Percentiles rank a stretch among this genome's conserved stretches.
These are phyloP conservation scores for Odontomachus brunneus DNA, from an alignment of 1,140 invertebrate genomes.

Conservation along the genomic window DNA sequence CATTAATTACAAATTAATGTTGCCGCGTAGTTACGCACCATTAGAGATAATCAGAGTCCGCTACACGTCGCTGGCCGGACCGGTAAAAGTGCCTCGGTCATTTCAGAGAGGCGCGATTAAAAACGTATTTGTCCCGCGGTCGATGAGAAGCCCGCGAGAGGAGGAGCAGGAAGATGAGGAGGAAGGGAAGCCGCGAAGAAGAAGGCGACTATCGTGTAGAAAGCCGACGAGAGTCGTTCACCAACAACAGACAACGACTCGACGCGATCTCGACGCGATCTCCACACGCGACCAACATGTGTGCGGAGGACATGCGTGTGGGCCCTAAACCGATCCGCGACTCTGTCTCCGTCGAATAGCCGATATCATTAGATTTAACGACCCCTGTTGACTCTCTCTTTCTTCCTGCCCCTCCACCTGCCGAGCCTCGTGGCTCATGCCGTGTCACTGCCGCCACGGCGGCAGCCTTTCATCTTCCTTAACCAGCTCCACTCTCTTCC, in stretches of 20 bases:
- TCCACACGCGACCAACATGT: no score
- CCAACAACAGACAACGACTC: constrained; percentile 14
- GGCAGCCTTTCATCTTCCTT: constrained; percentile 81
- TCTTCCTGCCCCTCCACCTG: constrained; percentile 11
- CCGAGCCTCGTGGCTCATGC: constrained; percentile 69
- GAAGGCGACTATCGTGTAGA: no score
- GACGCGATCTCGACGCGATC: neutral
- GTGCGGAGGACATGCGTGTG: constrained; percentile 53
- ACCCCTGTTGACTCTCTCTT: constrained; percentile 71
- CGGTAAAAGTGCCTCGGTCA: neutral
- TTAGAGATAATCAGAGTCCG: constrained; percentile 76
- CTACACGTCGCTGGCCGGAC: neutral
- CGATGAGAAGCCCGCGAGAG: no score
- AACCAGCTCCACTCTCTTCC: constrained; percentile 77
- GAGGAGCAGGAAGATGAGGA: no score
- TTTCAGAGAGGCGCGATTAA: constrained; percentile 27
- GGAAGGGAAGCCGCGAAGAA: neutral
- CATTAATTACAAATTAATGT: constrained; percentile 82
- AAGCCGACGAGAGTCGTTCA: neutral
- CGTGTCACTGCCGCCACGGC: constrained; percentile 80
- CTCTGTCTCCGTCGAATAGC: constrained; percentile 78
- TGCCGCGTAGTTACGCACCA: constrained; percentile 74
- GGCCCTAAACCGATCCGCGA: constrained; percentile 71
- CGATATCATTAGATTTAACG: constrained; percentile 84
- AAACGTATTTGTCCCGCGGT: constrained; percentile 1